Evolutionary conservation across 2,113 vertebrate species (phyloP).

Genomic region (Orcinus orca): DNA sequence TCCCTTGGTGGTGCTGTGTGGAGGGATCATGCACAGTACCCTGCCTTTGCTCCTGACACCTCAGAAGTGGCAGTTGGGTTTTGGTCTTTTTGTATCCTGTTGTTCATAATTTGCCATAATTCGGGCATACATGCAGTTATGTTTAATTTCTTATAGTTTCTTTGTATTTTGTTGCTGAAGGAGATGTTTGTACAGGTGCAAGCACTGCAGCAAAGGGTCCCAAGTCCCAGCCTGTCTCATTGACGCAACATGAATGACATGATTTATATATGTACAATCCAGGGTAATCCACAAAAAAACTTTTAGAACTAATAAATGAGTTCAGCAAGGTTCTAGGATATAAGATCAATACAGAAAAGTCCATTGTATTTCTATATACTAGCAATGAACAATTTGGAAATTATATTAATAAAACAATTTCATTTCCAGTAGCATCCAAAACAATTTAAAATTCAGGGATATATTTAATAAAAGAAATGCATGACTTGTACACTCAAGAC

Average conservation of each 20-base stretch:
- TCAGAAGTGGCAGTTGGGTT: background rate
- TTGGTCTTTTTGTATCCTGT: background rate
- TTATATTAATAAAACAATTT: background rate
- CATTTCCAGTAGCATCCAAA: background rate
- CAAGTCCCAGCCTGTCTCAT: background rate
- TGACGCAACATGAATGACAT: background rate
- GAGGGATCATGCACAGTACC: too few species aligned
- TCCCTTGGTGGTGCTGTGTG: too few species aligned
- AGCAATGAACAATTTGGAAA: background rate
- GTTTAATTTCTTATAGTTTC: background rate
- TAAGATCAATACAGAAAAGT: background rate
- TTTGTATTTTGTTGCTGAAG: background rate
- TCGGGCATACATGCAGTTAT: background rate
- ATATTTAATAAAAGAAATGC: background rate
- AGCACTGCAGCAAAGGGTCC: background rate
- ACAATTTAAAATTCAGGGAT: background rate
- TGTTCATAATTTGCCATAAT: background rate
- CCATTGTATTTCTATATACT: background rate
- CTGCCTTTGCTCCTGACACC: too few species aligned
- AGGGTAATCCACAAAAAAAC: background rate
- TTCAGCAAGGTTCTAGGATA: background rate
- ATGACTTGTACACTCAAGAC: background rate
- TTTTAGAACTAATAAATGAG: background rate
- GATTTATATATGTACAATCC: background rate
- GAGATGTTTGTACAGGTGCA: background rate